A percentile compares a stretch with the other conserved stretches of the same genome.
Conservation (phyloP, 2,113 vertebrate genomes). For the Crotalus horridus region DNA sequence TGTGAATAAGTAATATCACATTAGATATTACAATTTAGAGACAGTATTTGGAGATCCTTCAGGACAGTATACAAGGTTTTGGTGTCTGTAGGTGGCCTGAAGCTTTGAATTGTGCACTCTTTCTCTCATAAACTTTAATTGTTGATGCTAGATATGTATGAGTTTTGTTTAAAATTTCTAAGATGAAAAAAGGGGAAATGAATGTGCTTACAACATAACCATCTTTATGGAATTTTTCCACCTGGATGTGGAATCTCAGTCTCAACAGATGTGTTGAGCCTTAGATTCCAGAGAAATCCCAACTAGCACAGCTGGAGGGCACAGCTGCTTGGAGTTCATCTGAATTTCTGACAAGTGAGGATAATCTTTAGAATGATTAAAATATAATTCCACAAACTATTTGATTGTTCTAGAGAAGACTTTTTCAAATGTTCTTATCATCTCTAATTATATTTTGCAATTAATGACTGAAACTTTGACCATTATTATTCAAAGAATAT, state of each 20-base stretch:
- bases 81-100: not conserved
- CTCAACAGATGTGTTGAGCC: not conserved
- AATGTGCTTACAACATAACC: not conserved
- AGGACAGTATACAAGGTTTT: not conserved
- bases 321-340: not conserved
- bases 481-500: conserved; percentile 10
- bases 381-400: not conserved
- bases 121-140: not conserved
- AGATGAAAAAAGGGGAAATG: not conserved
- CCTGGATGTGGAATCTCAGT: not conserved
- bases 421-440: not conserved
- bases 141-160: not conserved
- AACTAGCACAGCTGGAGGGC: not conserved
- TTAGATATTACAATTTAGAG: not conserved
- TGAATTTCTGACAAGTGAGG: not conserved
- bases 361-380: not conserved
- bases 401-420: not conserved
- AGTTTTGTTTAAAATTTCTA: not conserved
- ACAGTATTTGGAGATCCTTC: not conserved
- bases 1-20: not conserved
- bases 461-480: not conserved
- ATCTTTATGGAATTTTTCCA: not conserved
- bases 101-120: not conserved
- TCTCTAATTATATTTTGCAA: not conserved
- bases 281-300: not conserved